These are phyloP conservation scores for Papilio polyxenes DNA, from an alignment of 1,140 invertebrate genomes.

Conservation along the genomic window DNA sequence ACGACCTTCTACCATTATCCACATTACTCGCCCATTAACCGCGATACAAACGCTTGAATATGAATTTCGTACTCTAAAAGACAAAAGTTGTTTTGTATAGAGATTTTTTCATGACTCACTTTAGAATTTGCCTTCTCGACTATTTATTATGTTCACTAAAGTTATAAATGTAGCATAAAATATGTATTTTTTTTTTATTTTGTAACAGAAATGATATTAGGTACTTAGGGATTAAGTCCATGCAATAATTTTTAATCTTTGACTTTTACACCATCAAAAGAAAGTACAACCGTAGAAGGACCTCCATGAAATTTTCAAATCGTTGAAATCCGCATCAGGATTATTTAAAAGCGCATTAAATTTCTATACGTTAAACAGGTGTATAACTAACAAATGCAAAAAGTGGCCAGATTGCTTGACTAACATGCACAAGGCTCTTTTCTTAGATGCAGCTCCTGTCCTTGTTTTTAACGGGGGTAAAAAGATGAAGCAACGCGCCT, in stretches of 20 bases:
- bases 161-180: no score
- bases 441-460: constrained; percentile 12
- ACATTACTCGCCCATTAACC: constrained; percentile 67
- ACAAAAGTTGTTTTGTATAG: constrained; percentile 38
- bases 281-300: neutral
- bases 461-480: constrained; percentile 40
- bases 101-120: neutral
- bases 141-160: no score
- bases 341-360: neutral
- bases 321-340: neutral
- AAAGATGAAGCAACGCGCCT: constrained; percentile 44
- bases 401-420: constrained; percentile 63
- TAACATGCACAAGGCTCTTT: constrained; percentile 30
- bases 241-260: neutral
- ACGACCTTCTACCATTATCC: constrained; percentile 49
- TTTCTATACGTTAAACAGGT: constrained; percentile 65
- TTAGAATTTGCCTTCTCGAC: neutral
- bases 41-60: constrained; percentile 58
- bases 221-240: no score
- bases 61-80: constrained; percentile 55
- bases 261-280: no score
- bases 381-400: constrained; percentile 72
- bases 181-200: no score
- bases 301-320: neutral
- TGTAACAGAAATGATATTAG: no score